Evolutionary conservation across 2,797 vertebrate species (phyloP), one percentile per base, ranked within the genome.

Genomic region (Mionectes olivaceus): DNA sequence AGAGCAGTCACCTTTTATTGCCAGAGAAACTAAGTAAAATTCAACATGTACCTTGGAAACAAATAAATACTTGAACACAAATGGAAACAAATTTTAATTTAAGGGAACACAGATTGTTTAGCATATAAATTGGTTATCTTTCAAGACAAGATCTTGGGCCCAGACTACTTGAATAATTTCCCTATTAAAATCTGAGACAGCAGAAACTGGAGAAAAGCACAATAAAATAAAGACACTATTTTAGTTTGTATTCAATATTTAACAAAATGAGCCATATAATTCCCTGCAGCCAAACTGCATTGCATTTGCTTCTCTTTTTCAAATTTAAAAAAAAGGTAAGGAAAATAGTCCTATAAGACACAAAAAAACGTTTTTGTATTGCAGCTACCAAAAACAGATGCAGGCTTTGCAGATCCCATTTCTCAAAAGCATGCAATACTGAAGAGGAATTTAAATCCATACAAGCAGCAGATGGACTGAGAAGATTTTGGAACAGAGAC

Each of bases 321-420:
- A 78, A 94, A 87, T 27, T 44, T 37, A 37, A 37, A 37, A 37
- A 37, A 18, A 8, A 49, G 76, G 28, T 39, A 74, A 33, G 44
- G 23, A 92, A 87, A 89, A 87, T 61, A 87, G 37, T 85, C 82
- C 70, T 57, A 46, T 43, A 73, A 75, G 13, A 65, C 46, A 89
- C 50, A 92, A 89, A 71, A 65, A 81, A 87, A 85, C 55, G 39
- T 22, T 89, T 95, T 73, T 67, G 32, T 75, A 78, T 55, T 86
- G 52, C 82, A 95, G 78, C 76, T 87, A 86, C 80, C 55, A 91
- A 86, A 91, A 93, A 83, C 11, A 91, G 61, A 86, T 32, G 8
- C 3, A 0, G 43, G 50, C 35, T 91, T 85, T 89, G 35, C 43
- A 78, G 56, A 83, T 80, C 28, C 64, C 10, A 0, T 65, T 92